Conservation (phyloP, 2,113 vertebrate genomes). For the Lophura nycthemera region DNA sequence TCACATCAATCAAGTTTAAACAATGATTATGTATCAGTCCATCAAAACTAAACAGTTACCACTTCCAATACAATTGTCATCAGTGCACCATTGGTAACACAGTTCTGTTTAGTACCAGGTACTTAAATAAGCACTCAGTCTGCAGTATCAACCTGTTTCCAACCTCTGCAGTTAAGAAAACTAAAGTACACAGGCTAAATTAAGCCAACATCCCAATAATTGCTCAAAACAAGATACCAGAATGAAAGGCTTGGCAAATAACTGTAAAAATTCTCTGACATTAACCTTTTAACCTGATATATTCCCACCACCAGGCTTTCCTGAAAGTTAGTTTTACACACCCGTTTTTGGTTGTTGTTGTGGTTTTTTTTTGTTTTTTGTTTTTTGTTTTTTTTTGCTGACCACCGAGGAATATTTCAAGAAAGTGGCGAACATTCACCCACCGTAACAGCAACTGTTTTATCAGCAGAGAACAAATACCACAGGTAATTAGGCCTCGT, state of each 20-base stretch:
- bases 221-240: neutral
- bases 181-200: neutral
- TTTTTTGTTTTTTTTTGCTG: neutral
- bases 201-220: neutral
- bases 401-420: neutral
- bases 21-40: neutral
- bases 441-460: neutral
- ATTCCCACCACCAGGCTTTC: neutral
- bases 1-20: neutral
- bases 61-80: neutral
- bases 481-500: neutral
- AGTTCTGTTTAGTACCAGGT: neutral
- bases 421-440: neutral
- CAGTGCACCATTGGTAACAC: neutral
- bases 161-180: neutral
- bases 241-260: neutral
- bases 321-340: neutral
- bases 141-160: neutral
- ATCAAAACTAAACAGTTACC: neutral
- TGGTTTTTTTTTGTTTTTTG: neutral
- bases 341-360: neutral
- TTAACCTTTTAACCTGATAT: conserved; percentile 3
- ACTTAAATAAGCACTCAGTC: neutral
- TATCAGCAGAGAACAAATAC: neutral
- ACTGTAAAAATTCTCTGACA: neutral